A percentile compares a stretch with the other conserved stretches of the same genome.
Evolutionary conservation across 2,797 vertebrate species (phyloP).

Genomic region (Silurus aristotelis): DNA sequence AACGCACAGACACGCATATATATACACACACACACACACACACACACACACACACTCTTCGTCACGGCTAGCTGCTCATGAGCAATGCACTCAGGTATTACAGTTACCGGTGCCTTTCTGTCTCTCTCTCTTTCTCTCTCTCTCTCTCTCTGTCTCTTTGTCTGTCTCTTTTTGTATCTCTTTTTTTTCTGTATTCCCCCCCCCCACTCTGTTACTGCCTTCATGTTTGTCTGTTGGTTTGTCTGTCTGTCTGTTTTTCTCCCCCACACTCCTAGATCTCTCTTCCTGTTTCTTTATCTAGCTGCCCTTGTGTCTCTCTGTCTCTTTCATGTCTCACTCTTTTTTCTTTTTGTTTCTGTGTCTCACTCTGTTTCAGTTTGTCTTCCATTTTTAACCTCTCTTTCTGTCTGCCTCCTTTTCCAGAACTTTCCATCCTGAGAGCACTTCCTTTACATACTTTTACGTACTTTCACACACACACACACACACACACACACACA

Average conservation of each 20-base stretch:
- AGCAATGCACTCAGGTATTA: conserved; percentile 57
- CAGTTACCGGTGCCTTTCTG: conserved; percentile 13
- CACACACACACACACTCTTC: conserved; percentile 33
- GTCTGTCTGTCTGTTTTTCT: too few species aligned
- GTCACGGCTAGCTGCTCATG: conserved; percentile 51
- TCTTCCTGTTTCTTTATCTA: background rate
- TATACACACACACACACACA: conserved; percentile 30
- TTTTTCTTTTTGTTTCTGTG: background rate
- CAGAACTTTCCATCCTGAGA: conserved; percentile 23
- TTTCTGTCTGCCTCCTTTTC: background rate
- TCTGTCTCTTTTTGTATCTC: background rate
- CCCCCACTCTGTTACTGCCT: background rate
- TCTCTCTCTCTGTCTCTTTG: background rate
- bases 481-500: conserved; percentile 19
- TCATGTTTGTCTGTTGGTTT: background rate
- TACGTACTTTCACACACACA: background rate
- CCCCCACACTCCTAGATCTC: too few species aligned
- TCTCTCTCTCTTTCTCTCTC: background rate
- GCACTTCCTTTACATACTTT: conserved; percentile 12
- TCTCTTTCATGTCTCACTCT: background rate
- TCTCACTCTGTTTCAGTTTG: background rate
- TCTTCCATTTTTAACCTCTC: background rate
- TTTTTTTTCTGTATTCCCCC: background rate
- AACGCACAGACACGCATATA: conserved; percentile 7
- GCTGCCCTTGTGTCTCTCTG: background rate